A percentile compares a stretch with the other conserved stretches of the same genome.
phyloP scores from a whole-genome alignment of 2,888 invertebrate species.

The Tinea pellionella region DNA sequence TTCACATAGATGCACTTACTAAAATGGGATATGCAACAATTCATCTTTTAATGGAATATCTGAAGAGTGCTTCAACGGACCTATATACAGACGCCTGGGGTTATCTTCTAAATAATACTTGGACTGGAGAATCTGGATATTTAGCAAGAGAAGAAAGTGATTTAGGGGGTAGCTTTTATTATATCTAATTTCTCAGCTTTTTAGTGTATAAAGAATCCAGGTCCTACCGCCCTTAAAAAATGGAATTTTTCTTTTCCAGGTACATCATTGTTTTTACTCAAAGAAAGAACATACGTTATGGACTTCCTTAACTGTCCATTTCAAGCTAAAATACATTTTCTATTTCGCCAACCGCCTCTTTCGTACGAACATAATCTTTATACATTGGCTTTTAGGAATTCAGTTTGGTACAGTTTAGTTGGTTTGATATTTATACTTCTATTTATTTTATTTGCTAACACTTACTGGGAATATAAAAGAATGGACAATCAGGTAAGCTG shows the following conservation, averaged over 20 bases:
- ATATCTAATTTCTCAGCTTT: too few species aligned
- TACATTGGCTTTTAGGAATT: slow-evolving; percentile 68
- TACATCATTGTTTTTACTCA: slow-evolving; percentile 30
- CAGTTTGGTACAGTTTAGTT: slow-evolving; percentile 70
- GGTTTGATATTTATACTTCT: slow-evolving; percentile 41
- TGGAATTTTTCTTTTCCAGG: slow-evolving; percentile 26
- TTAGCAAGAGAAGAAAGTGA: slow-evolving; percentile 35
- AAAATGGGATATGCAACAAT: slow-evolving; percentile 30
- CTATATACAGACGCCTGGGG: slow-evolving; percentile 41
- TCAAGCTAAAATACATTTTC: slow-evolving; percentile 50
- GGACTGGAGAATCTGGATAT: slow-evolving; percentile 42
- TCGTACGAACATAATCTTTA: slow-evolving; percentile 76
- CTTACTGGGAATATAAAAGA: slow-evolving; percentile 38
- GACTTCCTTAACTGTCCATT: slow-evolving; percentile 57
- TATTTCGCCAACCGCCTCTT: slow-evolving; percentile 74
- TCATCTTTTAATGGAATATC: slow-evolving; percentile 31
- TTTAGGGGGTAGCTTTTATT: slow-evolving; percentile 34
- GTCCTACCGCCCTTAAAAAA: neutral
- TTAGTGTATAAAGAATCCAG: too few species aligned
- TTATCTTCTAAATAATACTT: slow-evolving; percentile 36
- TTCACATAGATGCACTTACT: slow-evolving; percentile 26
- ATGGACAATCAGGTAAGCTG: neutral
- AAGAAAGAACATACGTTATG: slow-evolving; percentile 31
- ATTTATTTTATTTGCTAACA: slow-evolving; percentile 32
- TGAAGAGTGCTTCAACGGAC: slow-evolving; percentile 33